Evolutionary conservation across 2,888 invertebrate genomes (phyloP), one percentile per base, ranked within the genome.

Genomic region (Diogma glabrata): DNA sequence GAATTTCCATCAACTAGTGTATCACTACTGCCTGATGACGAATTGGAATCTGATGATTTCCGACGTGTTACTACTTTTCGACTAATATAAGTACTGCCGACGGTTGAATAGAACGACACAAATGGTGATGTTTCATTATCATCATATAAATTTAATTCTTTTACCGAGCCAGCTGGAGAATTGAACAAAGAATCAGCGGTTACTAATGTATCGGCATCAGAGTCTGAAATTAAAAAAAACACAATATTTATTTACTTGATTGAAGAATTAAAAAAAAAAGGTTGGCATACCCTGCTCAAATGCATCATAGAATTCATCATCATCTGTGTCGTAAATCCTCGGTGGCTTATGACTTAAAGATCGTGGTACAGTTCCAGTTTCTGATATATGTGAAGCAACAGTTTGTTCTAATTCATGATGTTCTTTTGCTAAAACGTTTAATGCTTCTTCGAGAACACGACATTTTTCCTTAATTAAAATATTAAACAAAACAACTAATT

Each of bases 361-460:
- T 33, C 52, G 52, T 53, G 30, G 54, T 45, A 47, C 52, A 38
- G 30, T 57, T 24, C 58, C 57, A 46, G 55, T 56, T 54, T 58
- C 59, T 1, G 76, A 75, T 19, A 77, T 67, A 61, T 77, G 76
- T 22, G 77, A 76, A 0, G 75, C 77, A 5, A 81, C 75, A 1
- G 81, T 79, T 69, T 78, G 76, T 59, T 83, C 82, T 1, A 83
- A 63, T 10, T 77, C 79, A 64, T 81, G 81, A 58, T 82, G 82
- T 51, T 82, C 81, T 36, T 78, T 69, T 1, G 83, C 82, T 26
- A 82, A 63, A 2, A 81, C 81, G 16, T 80, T 79, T 6, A 83
- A 61, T 0, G 82, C 78, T 59, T 82, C 81, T 62, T 82, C 81
- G 8, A 83, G 62, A 7, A 82, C 80, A 3, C 82, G 68, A 55